Evolutionary conservation across 2,888 invertebrate species (phyloP), one percentile per base, ranked within the genome.

Genomic region (Rhorus exstirpatorius): DNA sequence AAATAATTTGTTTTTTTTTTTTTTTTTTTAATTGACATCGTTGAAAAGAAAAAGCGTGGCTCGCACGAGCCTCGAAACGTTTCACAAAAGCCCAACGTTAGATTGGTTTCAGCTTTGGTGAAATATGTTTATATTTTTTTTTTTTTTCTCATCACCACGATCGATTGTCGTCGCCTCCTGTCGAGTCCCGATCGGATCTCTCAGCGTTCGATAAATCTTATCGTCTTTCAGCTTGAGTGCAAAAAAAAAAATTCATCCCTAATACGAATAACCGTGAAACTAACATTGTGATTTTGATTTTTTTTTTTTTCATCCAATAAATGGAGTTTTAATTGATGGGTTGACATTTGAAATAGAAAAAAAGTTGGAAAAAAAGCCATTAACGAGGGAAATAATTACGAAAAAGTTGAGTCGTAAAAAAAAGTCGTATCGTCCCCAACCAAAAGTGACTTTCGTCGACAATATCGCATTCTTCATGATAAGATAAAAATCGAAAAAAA

Each of bases 161-260:
- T 78, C 46, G 74, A 81, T 68, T 67, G 74, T 78, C 65, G 74
- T 78, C 68, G 74, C 68, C 81, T 81, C 68, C 53, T 76, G 14
- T 46, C 7, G 19, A 53, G 24, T 77, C 70, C 55, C 35, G 19
- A 26, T 46, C 53, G n/a, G 53, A 75, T 75, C 68, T 55, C 55
- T 46, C 68, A 61, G 58, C 51, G 38, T 53, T 24, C 46, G 53
- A 70, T 65, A 10, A 26, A 38, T 46, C 21, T 79, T 55, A 35
- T 46, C 46, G 61, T 21, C 1, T 61, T 38, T 53, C 26, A 60
- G 19, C 38, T 46, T 17, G 46, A 46, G 31, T 21, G 31, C 14
- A 60, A 60, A n/a, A 44, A 10, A 10, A 44, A 10, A 44, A n/a
- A 44, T 2, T 10, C 1, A n/a, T 44, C 44, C 1, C 3, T 10